Conservation (phyloP, 2,797 vertebrate genomes). For the Epinephelus awoara region DNA sequence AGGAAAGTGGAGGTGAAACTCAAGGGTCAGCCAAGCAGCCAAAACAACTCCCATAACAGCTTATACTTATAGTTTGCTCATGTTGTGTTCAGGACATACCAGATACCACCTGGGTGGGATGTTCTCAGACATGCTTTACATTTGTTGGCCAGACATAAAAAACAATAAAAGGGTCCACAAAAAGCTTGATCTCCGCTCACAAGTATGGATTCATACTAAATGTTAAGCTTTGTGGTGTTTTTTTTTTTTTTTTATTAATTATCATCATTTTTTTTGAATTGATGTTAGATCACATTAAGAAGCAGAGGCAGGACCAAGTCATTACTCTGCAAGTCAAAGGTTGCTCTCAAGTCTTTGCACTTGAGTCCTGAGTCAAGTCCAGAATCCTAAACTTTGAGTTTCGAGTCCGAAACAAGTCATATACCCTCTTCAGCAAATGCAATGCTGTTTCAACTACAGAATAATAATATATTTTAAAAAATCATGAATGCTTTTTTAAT, state of each 20-base stretch:
- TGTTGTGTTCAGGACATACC: neutral
- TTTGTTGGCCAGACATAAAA: neutral
- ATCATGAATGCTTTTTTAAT: no score
- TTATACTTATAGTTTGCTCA: neutral
- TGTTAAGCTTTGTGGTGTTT: neutral
- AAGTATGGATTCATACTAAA: neutral
- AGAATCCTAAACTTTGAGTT: no score
- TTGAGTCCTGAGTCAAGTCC: no score
- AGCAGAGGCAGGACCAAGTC: no score
- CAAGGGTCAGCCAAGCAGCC: neutral
- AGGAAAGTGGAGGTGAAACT: neutral
- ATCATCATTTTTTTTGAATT: neutral
- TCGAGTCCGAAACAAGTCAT: no score
- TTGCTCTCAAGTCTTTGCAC: no score
- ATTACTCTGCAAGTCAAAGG: no score
- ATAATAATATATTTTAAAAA: no score
- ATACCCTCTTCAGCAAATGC: no score
- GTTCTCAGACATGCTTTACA: neutral
- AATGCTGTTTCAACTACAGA: no score
- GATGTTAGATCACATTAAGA: neutral
- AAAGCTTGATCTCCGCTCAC: neutral
- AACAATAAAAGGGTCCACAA: neutral
- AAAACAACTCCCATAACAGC: neutral
- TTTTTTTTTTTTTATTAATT: neutral
- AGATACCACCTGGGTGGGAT: neutral